A percentile compares a stretch with the other conserved stretches of the same genome.
phyloP scores from a whole-genome alignment of 2,797 vertebrate genomes.

The Sebastes kiyomatsui region DNA sequence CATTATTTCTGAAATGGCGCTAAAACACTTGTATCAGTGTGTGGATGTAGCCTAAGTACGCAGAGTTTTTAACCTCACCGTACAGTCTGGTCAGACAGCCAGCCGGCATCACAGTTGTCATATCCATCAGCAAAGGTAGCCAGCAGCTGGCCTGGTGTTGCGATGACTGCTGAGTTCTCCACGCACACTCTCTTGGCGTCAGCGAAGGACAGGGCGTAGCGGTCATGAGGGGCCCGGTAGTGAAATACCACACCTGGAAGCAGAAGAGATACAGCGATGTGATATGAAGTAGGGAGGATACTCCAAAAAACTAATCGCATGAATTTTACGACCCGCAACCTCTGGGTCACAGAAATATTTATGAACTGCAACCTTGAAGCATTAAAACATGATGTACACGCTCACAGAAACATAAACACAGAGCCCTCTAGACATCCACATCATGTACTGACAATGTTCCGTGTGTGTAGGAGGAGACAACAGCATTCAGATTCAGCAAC shows the following conservation, averaged over 20 bases:
- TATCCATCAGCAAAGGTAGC: slow-evolving; percentile 94
- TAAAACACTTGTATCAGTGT: too few relatives aligned
- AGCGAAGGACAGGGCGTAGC: slow-evolving; percentile 88
- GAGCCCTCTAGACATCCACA: slow-evolving; percentile 38
- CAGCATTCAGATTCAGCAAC: slow-evolving; percentile 38
- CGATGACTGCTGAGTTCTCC: slow-evolving; percentile 88
- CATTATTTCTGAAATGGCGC: too few relatives aligned
- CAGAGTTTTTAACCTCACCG: slow-evolving; percentile 78
- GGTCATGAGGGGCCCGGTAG: slow-evolving; percentile 89
- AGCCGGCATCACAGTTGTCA: slow-evolving; percentile 96
- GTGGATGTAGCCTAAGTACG: neutral
- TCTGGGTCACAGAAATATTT: slow-evolving; percentile 22
- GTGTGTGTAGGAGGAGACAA: slow-evolving; percentile 36
- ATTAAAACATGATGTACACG: slow-evolving; percentile 24
- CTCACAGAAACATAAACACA: slow-evolving; percentile 25
- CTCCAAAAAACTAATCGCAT: neutral
- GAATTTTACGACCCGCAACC: slow-evolving; percentile 7
- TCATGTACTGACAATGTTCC: slow-evolving; percentile 47
- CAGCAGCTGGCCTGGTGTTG: slow-evolving; percentile 89
- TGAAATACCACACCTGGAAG: slow-evolving; percentile 92
- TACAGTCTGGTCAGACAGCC: slow-evolving; percentile 93
- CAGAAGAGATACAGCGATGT: slow-evolving; percentile 4
- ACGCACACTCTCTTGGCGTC: slow-evolving; percentile 87
- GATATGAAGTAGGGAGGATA: neutral
- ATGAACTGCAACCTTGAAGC: slow-evolving; percentile 33